These are phyloP conservation scores for Drosophila conformis DNA, from an alignment of 2,888 invertebrate genomes.

Conservation along the genomic window DNA sequence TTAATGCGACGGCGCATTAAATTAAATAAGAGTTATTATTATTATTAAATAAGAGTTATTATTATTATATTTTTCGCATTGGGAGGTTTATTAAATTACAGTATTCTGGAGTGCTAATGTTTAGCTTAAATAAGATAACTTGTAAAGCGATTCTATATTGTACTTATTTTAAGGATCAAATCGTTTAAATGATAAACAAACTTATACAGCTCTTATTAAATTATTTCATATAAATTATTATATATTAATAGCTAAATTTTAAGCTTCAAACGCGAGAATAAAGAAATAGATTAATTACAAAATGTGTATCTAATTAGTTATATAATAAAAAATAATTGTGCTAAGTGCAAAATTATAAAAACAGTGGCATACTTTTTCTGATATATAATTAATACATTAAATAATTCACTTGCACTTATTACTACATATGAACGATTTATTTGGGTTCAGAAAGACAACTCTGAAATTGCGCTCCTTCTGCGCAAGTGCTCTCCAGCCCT, in stretches of 20 bases:
- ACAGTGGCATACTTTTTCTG: neutral
- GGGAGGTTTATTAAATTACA: neutral
- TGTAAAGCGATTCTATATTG: neutral
- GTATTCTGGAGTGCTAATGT: neutral
- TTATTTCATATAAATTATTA: neutral
- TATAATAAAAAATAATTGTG: no score
- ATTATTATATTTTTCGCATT: neutral
- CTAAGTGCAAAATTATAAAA: neutral
- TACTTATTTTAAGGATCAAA: neutral
- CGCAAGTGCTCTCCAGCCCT: constrained; percentile 27
- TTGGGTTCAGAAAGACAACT: neutral
- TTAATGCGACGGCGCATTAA: constrained; percentile 52
- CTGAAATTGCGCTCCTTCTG: neutral
- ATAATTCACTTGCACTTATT: neutral
- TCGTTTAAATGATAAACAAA: neutral
- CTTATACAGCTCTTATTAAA: neutral
- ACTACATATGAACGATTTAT: neutral
- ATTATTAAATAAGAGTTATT: neutral
- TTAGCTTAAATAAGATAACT: neutral
- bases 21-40: neutral
- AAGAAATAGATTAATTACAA: neutral
- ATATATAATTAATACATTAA: neutral
- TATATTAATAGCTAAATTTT: neutral
- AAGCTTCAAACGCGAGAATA: neutral
- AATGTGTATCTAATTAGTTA: neutral